Conservation (phyloP, 2,797 vertebrate species). For the Pseudochromis fuscus region DNA sequence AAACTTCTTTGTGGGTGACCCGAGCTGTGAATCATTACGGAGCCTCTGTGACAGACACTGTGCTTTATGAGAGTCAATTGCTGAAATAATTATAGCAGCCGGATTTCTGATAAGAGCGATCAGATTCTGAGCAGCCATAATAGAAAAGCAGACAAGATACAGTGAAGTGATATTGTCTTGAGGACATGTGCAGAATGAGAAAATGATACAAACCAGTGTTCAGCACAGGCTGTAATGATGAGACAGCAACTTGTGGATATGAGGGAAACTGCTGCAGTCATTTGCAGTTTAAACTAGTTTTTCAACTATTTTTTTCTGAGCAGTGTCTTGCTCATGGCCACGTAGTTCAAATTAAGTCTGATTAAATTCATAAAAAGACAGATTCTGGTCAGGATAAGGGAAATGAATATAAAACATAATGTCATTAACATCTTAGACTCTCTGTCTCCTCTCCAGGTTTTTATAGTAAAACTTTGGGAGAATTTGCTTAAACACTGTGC, state of each 20-base stretch:
- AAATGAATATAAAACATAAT: too few species aligned
- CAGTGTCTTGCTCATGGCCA: neutral
- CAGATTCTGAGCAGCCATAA: slow-evolving; percentile 32
- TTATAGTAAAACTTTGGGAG: neutral
- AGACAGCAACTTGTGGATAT: neutral
- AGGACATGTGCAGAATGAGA: slow-evolving; percentile 26
- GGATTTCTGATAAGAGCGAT: slow-evolving; percentile 48
- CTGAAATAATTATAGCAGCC: slow-evolving; percentile 31
- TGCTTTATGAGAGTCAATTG: slow-evolving; percentile 17
- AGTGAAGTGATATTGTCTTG: slow-evolving; percentile 22
- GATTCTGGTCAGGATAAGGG: neutral
- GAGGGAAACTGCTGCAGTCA: slow-evolving; percentile 4
- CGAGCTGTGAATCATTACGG: slow-evolving; percentile 7
- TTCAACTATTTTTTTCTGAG: neutral
- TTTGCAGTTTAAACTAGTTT: neutral
- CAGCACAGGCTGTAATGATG: neutral
- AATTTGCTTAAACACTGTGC: too few species aligned
- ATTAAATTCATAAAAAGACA: slow-evolving; percentile 5
- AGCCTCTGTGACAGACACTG: slow-evolving; percentile 20
- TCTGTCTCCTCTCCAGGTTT: neutral
- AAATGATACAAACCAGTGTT: slow-evolving; percentile 7
- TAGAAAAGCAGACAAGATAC: slow-evolving; percentile 42
- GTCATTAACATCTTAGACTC: neutral
- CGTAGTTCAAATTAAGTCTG: neutral
- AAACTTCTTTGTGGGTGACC: neutral